Conservation (phyloP, 2,113 vertebrate species). For the Calonectris borealis region DNA sequence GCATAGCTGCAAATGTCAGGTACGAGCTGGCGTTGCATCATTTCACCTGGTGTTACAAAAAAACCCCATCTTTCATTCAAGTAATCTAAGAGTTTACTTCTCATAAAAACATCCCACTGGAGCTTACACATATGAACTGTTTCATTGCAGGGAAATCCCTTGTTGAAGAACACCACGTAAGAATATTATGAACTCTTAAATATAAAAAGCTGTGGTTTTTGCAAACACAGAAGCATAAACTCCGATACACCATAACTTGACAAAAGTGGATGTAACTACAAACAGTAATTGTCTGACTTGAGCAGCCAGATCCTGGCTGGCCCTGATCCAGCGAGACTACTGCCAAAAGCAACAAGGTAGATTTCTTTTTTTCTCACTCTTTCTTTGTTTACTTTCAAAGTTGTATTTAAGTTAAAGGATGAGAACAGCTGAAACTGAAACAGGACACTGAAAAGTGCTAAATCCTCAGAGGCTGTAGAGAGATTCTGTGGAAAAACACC, state of each 20-base stretch:
- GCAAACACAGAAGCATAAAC: not conserved
- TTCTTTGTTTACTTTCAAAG: not conserved
- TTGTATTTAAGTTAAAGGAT: not conserved
- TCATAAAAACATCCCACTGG: not conserved
- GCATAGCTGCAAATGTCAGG: not conserved
- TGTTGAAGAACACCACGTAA: not conserved
- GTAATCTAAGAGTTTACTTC: not conserved
- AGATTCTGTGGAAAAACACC: not conserved
- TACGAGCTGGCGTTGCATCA: not conserved
- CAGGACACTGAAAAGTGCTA: not conserved
- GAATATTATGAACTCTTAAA: not conserved
- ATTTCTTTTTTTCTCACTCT: not conserved
- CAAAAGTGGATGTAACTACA: not conserved
- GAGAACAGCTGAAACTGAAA: not conserved
- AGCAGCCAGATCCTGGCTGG: not conserved
- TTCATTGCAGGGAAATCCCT: not conserved
- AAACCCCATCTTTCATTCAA: not conserved
- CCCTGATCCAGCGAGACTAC: not conserved
- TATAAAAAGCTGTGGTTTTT: slow-evolving; percentile 8
- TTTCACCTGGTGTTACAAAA: not conserved
- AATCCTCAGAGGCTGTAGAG: not conserved
- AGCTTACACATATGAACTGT: not conserved
- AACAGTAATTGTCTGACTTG: not conserved
- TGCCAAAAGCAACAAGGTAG: not conserved
- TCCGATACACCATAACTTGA: not conserved